Conservation (phyloP, 2,797 vertebrate species). For the Uromys caudimaculatus region DNA sequence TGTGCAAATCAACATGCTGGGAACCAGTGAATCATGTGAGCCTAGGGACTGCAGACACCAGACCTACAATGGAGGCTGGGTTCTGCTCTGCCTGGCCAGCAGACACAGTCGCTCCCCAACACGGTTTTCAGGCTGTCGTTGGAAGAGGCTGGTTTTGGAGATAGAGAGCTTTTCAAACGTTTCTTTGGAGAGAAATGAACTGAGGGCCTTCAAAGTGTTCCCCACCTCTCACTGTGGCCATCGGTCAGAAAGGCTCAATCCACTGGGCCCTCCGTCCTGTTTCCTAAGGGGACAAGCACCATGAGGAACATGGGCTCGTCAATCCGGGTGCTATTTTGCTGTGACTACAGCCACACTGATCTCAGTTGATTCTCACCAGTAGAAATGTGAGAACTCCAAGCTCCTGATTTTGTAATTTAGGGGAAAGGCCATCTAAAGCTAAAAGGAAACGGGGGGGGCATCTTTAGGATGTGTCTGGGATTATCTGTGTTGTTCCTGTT, state of each 20-base stretch:
- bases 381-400: slow-evolving; percentile 42
- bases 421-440: background rate
- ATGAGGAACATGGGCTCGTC: background rate
- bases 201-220: background rate
- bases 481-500: background rate
- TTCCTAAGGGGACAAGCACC: slow-evolving; percentile 12
- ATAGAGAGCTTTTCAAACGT: slow-evolving; percentile 60
- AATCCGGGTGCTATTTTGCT: background rate
- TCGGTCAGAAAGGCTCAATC: background rate
- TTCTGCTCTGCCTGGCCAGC: slow-evolving; percentile 59
- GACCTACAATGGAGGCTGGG: slow-evolving; percentile 56
- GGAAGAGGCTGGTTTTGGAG: slow-evolving; percentile 74
- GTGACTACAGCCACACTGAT: slow-evolving; percentile 70
- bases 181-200: background rate
- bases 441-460: background rate
- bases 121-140: slow-evolving; percentile 69
- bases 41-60: background rate
- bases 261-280: background rate
- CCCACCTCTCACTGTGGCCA: slow-evolving; percentile 36
- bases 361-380: slow-evolving; percentile 69
- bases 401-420: background rate
- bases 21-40: background rate
- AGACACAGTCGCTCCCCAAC: slow-evolving; percentile 45
- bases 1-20: background rate
- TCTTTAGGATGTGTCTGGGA: background rate